Evolutionary conservation across 1,140 invertebrate genomes (phyloP), one percentile per base, ranked within the genome.

Genomic region (Lepidostoma basale): DNA sequence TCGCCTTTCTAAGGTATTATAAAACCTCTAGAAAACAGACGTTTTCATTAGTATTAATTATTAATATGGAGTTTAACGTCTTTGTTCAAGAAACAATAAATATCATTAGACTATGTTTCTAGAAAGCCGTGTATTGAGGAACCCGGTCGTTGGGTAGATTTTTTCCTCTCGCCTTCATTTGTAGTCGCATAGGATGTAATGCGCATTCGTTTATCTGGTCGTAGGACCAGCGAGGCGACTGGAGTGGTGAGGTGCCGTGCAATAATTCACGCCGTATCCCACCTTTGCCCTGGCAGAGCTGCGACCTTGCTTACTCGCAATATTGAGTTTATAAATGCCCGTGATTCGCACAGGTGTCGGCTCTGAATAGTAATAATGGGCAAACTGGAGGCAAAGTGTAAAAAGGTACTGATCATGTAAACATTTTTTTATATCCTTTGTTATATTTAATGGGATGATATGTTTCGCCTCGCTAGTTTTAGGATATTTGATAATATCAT

Each of bases 271-370:
- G 60, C 69, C 69, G 60, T 63, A 67, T 67, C 47, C 42, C 60
- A 71, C 69, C 69, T 71, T 64, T 67, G 64, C 26, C 69, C 69
- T 26, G 65, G 69, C 69, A 71, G 40, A 71, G 64, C 42, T 39
- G 59, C 62, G 69, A 71, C 69, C 69, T 71, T 71, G 69, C 69
- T 58, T 65, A 62, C 69, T 63, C 59, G 64, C 64, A 49, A 67
- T 71, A 67, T 71, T 67, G 64, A 67, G 64, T 62, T 44, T 62
- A 62, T 62, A 39, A 14, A 58, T 10, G 20, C 18, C 45, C 45
- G 45, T 23, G 45, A 23, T 23, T 49, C 45, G 45, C 20, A 12
- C 20, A 49, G 45, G 45, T 49, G 45, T 49, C 25, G 18, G 45
- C 45, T 4, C 23, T 12, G 18, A 4, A 49, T 23, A 5, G 18